phyloP scores from a whole-genome alignment of 2,113 vertebrate species.

The Lontra canadensis region DNA sequence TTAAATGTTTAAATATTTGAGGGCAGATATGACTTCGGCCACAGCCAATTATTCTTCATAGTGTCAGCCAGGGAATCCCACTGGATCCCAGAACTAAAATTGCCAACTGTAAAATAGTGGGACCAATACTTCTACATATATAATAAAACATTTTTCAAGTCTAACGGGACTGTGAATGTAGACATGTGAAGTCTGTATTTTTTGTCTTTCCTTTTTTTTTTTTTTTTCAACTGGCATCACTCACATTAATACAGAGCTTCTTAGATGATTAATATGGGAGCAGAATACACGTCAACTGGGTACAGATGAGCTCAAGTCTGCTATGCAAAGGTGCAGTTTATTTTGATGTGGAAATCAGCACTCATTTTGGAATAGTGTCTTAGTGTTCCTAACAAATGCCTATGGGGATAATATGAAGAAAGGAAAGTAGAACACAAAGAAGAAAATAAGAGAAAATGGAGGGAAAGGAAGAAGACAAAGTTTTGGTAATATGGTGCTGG shows the following conservation, averaged over 20 bases:
- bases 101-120: neutral
- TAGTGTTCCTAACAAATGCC: neutral
- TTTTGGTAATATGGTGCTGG: neutral
- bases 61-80: neutral
- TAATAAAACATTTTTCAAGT: neutral
- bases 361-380: accelerated
- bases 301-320: accelerated
- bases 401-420: neutral
- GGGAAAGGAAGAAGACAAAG: neutral
- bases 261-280: neutral
- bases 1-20: neutral
- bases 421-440: neutral
- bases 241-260: neutral
- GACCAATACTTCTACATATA: neutral
- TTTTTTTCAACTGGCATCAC: neutral
- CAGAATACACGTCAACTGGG: no score
- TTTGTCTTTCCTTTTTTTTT: neutral
- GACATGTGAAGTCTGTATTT: neutral
- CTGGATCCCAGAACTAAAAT: neutral
- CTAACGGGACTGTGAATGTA: neutral
- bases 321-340: neutral
- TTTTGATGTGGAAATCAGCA: neutral
- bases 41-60: neutral
- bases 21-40: neutral
- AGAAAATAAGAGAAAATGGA: neutral